Conservation (phyloP, 2,888 invertebrate genomes). For the Nysson spinosus region DNA sequence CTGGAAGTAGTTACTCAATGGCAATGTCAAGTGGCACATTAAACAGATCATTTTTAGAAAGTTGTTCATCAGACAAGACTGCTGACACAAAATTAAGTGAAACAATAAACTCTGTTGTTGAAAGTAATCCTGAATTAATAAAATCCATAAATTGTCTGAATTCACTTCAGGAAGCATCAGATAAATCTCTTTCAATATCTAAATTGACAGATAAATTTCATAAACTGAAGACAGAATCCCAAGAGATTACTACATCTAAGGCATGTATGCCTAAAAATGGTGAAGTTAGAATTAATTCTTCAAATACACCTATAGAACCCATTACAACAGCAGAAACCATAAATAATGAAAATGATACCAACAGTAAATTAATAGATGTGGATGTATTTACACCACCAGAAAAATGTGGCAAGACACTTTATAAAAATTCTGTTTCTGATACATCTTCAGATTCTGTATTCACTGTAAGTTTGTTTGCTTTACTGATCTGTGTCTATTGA, state of each 20-base stretch:
- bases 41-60: conserved; percentile 65
- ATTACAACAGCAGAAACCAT: neutral
- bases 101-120: neutral
- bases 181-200: conserved; percentile 36
- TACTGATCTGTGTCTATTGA: neutral
- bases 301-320: conserved; percentile 1
- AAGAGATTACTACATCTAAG: conserved; percentile 8
- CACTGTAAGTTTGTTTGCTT: conserved; percentile 54
- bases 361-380: conserved; percentile 62
- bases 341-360: conserved; percentile 3
- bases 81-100: conserved; percentile 14
- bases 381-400: conserved; percentile 54
- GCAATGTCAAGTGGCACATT: conserved; percentile 53
- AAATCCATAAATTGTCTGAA: neutral
- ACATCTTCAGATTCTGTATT: conserved; percentile 66
- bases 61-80: conserved; percentile 22
- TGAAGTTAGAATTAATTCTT: neutral
- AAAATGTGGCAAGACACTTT: conserved; percentile 13
- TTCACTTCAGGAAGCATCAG: neutral
- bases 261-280: neutral
- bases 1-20: conserved; percentile 36
- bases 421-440: conserved; percentile 41
- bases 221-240: conserved; percentile 50
- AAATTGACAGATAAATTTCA: conserved; percentile 57
- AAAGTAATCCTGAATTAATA: neutral